These are phyloP conservation scores for Macropodus opercularis DNA, from an alignment of 2,797 vertebrate species.

Conservation along the genomic window DNA sequence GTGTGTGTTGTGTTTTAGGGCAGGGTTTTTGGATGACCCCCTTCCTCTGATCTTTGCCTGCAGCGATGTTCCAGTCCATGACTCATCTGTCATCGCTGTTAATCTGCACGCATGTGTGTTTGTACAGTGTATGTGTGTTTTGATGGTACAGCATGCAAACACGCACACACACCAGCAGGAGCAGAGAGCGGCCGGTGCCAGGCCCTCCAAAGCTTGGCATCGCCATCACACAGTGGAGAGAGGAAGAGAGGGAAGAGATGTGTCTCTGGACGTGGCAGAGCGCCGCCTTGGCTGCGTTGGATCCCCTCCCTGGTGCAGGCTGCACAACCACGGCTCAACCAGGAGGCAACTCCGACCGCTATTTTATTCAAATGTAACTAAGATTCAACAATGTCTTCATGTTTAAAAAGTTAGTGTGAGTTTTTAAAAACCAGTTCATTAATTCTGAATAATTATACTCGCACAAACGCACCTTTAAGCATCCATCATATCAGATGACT, in stretches of 20 bases:
- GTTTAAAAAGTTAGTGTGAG: slow-evolving; percentile 11
- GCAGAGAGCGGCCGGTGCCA: slow-evolving; percentile 40
- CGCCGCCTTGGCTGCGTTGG: slow-evolving; percentile 55
- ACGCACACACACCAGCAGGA: slow-evolving; percentile 40
- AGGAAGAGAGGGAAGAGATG: slow-evolving; percentile 40
- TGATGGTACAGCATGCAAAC: slow-evolving; percentile 40
- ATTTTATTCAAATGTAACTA: no score
- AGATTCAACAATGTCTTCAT: no score
- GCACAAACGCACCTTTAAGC: no score
- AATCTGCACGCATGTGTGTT: slow-evolving; percentile 48
- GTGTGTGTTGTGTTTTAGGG: slow-evolving; percentile 21
- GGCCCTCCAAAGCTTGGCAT: slow-evolving; percentile 62
- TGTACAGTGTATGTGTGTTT: slow-evolving; percentile 41
- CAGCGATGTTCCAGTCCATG: slow-evolving; percentile 49
- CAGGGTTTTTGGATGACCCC: slow-evolving; percentile 54
- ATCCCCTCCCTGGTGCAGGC: slow-evolving; percentile 39
- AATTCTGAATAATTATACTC: no score
- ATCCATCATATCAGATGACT: no score
- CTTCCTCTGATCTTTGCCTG: slow-evolving; percentile 60
- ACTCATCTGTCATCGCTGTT: slow-evolving; percentile 60
- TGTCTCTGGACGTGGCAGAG: slow-evolving; percentile 55
- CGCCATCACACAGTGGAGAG: slow-evolving; percentile 23
- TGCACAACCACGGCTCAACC: slow-evolving; percentile 28
- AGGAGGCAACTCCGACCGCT: slow-evolving; percentile 25
- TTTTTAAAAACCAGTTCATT: neutral